phyloP scores from a whole-genome alignment of 2,797 vertebrate genomes.

The Natrix natrix region DNA sequence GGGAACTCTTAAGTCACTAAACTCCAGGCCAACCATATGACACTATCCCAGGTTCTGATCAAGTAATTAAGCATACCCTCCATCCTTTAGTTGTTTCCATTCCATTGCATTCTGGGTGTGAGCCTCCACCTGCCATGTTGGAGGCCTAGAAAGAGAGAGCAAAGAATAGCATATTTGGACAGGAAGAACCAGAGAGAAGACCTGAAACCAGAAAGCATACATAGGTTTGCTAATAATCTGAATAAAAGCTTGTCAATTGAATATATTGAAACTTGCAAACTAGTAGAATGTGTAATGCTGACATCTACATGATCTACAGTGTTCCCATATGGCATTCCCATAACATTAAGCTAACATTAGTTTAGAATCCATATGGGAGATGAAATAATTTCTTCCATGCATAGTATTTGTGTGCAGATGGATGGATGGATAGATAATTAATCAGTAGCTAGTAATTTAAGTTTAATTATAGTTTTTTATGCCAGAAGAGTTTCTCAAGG shows the following conservation, averaged over 20 bases:
- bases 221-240: neutral
- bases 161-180: neutral
- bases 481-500: neutral
- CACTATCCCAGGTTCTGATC: neutral
- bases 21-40: neutral
- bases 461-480: neutral
- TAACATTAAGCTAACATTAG: neutral
- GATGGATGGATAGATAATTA: neutral
- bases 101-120: neutral
- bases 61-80: slow-evolving; percentile 34
- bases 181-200: neutral
- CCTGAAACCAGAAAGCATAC: neutral
- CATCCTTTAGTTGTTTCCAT: neutral
- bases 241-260: neutral
- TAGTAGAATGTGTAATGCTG: neutral
- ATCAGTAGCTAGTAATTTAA: neutral
- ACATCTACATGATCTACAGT: neutral
- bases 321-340: neutral
- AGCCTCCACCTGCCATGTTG: neutral
- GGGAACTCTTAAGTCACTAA: neutral
- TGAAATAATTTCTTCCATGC: neutral
- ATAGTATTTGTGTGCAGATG: neutral
- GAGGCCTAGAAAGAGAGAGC: slow-evolving; percentile 12
- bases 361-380: neutral
- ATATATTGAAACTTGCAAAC: neutral